Evolutionary conservation across 2,113 vertebrate genomes (phyloP).

Genomic region (Xenopus tropicalis): UCB_Xtro_10.0 CM004444.2:111376001-111376500

Average conservation of each 20-base stretch:
- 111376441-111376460: constrained; percentile 32
- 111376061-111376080: no score
- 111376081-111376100: no score
- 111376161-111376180: no score
- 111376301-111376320: constrained; percentile 23
- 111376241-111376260: constrained; percentile 19
- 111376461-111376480: constrained; percentile 39
- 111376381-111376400: constrained; percentile 35
- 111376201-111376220: not conserved
- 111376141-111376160: no score
- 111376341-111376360: constrained; percentile 41
- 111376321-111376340: constrained; percentile 34
- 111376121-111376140: no score
- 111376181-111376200: no score
- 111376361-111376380: constrained; percentile 25
- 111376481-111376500: constrained; percentile 35
- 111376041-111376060: no score
- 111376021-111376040: no score
- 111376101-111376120: no score
- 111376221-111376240: constrained; percentile 20
- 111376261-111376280: constrained; percentile 19
- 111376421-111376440: constrained; percentile 35
- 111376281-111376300: constrained; percentile 11
- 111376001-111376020: no score
- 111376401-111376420: constrained; percentile 42